Evolutionary conservation across 2,113 vertebrate genomes (phyloP).

Genomic region (Hiodon tergisus): DNA sequence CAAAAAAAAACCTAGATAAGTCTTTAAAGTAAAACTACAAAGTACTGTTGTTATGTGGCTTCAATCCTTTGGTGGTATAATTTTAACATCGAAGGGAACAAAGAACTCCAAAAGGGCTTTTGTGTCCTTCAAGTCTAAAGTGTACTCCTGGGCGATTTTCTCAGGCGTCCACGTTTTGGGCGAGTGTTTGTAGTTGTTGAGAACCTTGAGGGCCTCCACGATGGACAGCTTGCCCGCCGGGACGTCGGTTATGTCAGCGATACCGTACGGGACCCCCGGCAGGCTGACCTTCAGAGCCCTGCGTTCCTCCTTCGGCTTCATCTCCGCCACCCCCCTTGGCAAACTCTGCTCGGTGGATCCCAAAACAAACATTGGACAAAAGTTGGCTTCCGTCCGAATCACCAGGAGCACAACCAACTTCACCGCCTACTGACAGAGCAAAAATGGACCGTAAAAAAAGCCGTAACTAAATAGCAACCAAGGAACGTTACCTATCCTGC

Average conservation of each 20-base stretch:
- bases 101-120: slow-evolving; percentile 75
- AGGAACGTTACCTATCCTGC: no score
- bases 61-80: slow-evolving; percentile 66
- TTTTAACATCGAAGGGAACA: slow-evolving; percentile 70
- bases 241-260: slow-evolving; percentile 60
- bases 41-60: slow-evolving; percentile 49
- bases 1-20: background rate
- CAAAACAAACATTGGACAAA: no score
- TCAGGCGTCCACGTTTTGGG: slow-evolving; percentile 78
- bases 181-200: slow-evolving; percentile 73
- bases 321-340: no score
- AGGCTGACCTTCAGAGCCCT: slow-evolving; percentile 60
- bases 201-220: slow-evolving; percentile 71
- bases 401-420: background rate
- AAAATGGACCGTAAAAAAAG: no score
- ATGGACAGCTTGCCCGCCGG: slow-evolving; percentile 80
- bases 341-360: slow-evolving; percentile 5
- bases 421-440: no score
- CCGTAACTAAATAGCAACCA: no score
- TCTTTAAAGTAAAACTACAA: background rate
- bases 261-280: slow-evolving; percentile 38
- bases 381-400: background rate
- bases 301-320: slow-evolving; percentile 43
- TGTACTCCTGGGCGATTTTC: slow-evolving; percentile 80
- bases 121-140: slow-evolving; percentile 74